Conservation (phyloP, 2,113 vertebrate genomes). For the Platysteira castanea region DNA sequence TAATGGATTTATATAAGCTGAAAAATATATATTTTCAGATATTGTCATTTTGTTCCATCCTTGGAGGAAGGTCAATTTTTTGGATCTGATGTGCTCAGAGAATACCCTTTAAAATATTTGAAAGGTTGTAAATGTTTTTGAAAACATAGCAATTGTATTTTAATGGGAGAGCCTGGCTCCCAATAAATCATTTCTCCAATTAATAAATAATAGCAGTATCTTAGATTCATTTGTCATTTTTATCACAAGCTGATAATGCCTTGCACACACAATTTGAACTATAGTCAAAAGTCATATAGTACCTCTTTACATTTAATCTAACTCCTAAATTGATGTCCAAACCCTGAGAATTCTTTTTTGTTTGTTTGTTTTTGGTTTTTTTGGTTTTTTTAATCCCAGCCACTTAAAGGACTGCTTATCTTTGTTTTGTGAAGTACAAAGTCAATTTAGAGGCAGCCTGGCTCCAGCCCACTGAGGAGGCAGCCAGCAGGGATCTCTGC, state of each 20-base stretch:
- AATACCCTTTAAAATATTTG: neutral
- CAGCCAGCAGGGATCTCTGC: neutral
- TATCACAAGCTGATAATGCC: neutral
- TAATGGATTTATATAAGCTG: neutral
- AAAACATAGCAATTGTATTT: neutral
- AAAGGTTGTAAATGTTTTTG: neutral
- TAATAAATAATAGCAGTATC: neutral
- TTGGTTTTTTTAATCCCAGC: neutral
- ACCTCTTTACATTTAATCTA: neutral
- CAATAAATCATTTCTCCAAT: neutral
- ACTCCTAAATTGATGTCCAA: neutral
- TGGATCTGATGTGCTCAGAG: neutral
- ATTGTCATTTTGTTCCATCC: neutral
- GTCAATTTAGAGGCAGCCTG: neutral
- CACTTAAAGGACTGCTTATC: neutral
- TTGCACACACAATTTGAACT: neutral
- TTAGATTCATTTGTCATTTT: neutral
- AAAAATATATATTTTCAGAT: neutral
- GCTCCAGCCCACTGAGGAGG: neutral
- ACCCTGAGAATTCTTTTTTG: neutral
- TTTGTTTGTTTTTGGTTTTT: too few relatives aligned
- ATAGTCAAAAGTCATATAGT: neutral
- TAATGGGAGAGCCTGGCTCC: neutral
- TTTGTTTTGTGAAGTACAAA: neutral
- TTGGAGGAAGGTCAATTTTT: neutral